Evolutionary conservation across 2,888 invertebrate genomes (phyloP).

Genomic region (Cosmia trapezina): DNA sequence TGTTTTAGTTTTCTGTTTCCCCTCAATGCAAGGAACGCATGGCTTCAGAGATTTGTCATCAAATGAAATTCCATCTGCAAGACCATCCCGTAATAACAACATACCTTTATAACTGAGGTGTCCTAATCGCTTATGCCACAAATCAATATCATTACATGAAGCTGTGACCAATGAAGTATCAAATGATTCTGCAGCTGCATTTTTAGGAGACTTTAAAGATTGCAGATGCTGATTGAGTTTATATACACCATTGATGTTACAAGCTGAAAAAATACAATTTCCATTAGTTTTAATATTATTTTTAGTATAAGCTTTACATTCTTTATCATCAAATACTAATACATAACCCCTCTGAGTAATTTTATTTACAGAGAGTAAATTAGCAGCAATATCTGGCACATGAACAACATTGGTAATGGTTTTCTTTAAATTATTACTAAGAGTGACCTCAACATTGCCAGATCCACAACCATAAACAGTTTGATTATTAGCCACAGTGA

Average conservation of each 20-base stretch:
- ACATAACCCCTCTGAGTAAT: background rate
- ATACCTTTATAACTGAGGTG: slow-evolving; percentile 8
- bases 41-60: background rate
- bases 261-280: slow-evolving; percentile 2
- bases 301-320: slow-evolving; percentile 1
- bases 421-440: background rate
- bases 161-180: too few relatives aligned
- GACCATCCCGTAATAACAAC: slow-evolving; percentile 2
- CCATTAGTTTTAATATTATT: background rate
- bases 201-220: background rate
- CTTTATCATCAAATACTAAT: slow-evolving; percentile 1
- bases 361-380: slow-evolving; percentile 6
- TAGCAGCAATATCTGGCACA: background rate
- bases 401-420: too few relatives aligned
- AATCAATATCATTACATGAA: too few relatives aligned
- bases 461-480: slow-evolving; percentile 1
- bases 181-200: too few relatives aligned
- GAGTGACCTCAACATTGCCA: background rate
- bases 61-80: slow-evolving; percentile 2
- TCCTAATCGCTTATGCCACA: background rate
- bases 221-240: slow-evolving; percentile 8
- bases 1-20: slow-evolving; percentile 1
- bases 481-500: background rate
- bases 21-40: slow-evolving; percentile 2
- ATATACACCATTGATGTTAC: slow-evolving; percentile 1